These are phyloP conservation scores for Podarcis siculus DNA, from an alignment of 2,797 vertebrate species.

Conservation along the genomic window DNA sequence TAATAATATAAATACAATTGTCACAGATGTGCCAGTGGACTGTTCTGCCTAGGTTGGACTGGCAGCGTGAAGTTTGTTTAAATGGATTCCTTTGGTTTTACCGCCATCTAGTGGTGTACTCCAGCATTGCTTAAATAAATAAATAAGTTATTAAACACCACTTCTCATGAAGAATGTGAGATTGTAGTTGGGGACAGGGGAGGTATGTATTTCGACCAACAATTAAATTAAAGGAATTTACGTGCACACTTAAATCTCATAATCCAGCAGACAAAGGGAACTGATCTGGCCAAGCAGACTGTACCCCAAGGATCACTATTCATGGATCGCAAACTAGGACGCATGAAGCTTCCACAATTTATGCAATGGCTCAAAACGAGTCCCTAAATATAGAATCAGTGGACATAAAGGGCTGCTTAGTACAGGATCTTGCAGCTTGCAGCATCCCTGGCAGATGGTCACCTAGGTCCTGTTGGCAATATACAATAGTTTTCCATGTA, in stretches of 20 bases:
- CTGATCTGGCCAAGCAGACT: background rate
- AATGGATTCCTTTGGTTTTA: constrained; percentile 30
- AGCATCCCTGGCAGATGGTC: no score
- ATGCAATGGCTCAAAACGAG: background rate
- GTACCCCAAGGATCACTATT: background rate
- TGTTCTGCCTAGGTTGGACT: no score
- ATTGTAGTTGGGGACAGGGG: no score
- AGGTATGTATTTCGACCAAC: background rate
- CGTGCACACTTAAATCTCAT: background rate
- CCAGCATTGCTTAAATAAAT: background rate
- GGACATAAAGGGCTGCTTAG: no score
- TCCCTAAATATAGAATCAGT: background rate
- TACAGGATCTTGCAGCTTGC: no score
- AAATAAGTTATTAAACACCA: background rate
- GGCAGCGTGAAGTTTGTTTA: background rate
- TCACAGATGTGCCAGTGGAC: no score
- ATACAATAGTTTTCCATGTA: no score
- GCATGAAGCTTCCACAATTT: background rate
- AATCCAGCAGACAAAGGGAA: background rate
- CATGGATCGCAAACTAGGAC: no score
- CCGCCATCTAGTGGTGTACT: constrained; percentile 34
- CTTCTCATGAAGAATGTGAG: background rate
- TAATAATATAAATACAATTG: no score
- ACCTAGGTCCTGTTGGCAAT: no score
- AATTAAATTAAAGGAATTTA: background rate